Percentiles rank a stretch among this genome's conserved stretches.
These are phyloP conservation scores for Acanthosepion lycidas DNA, from an alignment of 2,888 invertebrate genomes.

Conservation along the genomic window DNA sequence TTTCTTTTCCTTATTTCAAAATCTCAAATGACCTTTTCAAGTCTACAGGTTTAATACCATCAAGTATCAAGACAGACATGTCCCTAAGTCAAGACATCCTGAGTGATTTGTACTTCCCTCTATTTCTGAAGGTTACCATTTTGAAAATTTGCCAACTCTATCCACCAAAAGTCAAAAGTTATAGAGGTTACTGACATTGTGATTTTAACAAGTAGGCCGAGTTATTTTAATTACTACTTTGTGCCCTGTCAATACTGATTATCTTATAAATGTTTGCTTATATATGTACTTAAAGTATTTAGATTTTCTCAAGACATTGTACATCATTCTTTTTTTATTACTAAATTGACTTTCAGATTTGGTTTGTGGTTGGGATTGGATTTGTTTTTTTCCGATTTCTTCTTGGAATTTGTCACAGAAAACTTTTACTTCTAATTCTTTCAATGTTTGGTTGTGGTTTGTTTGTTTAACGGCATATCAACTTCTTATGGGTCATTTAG, in stretches of 20 bases:
- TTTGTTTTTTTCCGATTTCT: too few species aligned
- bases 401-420: too few species aligned
- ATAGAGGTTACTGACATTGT: background rate
- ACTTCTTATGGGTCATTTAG: too few species aligned
- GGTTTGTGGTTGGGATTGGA: background rate
- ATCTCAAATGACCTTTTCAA: background rate
- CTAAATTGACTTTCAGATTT: background rate
- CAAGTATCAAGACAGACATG: background rate
- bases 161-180: background rate
- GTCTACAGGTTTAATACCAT: background rate
- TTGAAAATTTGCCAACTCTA: background rate
- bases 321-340: background rate
- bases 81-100: background rate
- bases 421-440: too few species aligned
- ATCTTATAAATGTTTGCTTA: background rate
- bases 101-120: background rate
- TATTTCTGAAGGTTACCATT: background rate
- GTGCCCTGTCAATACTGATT: background rate
- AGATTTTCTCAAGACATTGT: background rate
- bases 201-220: background rate
- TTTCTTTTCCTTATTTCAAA: background rate
- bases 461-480: too few species aligned
- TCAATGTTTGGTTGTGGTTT: too few species aligned
- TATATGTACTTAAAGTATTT: background rate
- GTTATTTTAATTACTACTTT: background rate